Conservation (phyloP, 2,888 invertebrate genomes). For the Carabus problematicus region DNA sequence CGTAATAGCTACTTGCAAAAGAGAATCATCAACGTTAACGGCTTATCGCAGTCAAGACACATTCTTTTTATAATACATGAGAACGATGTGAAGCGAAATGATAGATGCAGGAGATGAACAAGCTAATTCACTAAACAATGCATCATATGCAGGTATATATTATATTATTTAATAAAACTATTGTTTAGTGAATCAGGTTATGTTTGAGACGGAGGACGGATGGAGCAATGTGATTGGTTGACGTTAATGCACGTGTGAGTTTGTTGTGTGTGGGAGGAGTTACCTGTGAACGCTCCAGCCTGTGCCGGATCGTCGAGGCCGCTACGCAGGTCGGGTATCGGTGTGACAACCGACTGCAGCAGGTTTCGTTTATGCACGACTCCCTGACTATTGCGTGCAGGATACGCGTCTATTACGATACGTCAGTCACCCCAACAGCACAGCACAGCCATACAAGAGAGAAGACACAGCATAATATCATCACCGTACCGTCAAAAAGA, state of each 20-base stretch:
- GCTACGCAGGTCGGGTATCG: slow-evolving; percentile 88
- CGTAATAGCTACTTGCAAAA: too few species aligned
- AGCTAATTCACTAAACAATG: too few species aligned
- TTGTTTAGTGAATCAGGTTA: too few species aligned
- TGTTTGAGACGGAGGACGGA: not conserved
- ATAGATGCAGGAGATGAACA: too few species aligned
- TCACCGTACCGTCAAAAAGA: not conserved
- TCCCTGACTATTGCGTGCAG: slow-evolving; percentile 80
- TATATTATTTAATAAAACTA: too few species aligned
- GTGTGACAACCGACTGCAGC: slow-evolving; percentile 81
- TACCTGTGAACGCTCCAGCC: slow-evolving; percentile 62
- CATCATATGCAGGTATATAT: too few species aligned
- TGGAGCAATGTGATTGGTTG: slow-evolving; percentile 10
- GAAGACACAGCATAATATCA: slow-evolving; percentile 14
- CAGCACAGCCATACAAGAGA: slow-evolving; percentile 47
- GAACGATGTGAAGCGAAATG: too few species aligned
- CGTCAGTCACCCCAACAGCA: slow-evolving; percentile 49
- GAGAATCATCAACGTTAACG: too few species aligned
- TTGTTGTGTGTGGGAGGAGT: slow-evolving; percentile 40
- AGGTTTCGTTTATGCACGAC: slow-evolving; percentile 85
- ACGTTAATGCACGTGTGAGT: not conserved
- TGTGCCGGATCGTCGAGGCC: slow-evolving; percentile 65
- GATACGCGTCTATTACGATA: slow-evolving; percentile 63
- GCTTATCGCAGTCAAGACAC: too few species aligned
- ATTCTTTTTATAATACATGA: too few species aligned